A percentile compares a stretch with the other conserved stretches of the same genome.
phyloP scores from a whole-genome alignment of 2,113 vertebrate genomes.

The Eulacestoma nigropectus region DNA sequence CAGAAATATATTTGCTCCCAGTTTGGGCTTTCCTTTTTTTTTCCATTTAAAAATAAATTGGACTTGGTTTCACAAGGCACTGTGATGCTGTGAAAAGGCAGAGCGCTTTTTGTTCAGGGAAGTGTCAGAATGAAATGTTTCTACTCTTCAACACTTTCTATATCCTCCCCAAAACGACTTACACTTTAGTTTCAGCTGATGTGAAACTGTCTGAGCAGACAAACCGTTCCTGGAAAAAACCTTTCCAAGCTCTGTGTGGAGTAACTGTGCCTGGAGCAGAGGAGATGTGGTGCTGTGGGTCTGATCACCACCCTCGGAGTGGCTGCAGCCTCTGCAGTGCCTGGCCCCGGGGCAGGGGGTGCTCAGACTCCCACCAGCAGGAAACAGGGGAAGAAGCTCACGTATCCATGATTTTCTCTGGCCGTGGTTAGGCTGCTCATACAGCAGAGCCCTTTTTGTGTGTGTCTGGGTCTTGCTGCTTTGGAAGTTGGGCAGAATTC shows the following conservation, averaged over 20 bases:
- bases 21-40: neutral
- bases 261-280: neutral
- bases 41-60: constrained; percentile 32
- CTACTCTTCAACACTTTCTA: constrained; percentile 22
- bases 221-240: neutral
- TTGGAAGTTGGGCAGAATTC: constrained; percentile 22
- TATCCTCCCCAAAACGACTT: constrained; percentile 30
- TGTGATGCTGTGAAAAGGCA: neutral
- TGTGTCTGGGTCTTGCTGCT: neutral
- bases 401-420: fast-evolving
- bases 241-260: neutral
- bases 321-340: neutral
- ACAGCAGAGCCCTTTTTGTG: neutral
- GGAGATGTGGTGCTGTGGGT: neutral
- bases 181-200: constrained; percentile 38
- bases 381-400: neutral
- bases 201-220: constrained; percentile 31
- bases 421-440: neutral
- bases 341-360: neutral
- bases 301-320: no score
- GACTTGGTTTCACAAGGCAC: neutral
- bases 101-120: constrained; percentile 12
- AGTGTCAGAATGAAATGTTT: constrained; percentile 51
- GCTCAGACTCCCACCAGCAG: neutral
- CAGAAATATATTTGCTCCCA: constrained; percentile 8